Conservation (phyloP, 2,888 invertebrate species). For the Cybosia mesomella region DNA sequence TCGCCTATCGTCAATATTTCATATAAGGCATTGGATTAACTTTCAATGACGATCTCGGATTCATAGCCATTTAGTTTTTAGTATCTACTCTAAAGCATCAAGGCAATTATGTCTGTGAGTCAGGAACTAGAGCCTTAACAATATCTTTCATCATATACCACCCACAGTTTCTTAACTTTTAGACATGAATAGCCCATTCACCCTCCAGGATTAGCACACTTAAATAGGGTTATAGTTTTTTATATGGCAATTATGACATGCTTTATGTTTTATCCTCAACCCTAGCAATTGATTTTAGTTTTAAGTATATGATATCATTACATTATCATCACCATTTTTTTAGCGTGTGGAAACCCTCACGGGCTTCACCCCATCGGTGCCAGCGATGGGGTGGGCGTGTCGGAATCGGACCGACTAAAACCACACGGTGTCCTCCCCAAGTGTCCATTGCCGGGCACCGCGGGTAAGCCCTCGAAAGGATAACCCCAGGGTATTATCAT, state of each 20-base stretch:
- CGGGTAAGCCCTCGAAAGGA: too few relatives aligned
- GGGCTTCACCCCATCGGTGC: too few relatives aligned
- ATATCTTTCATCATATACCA: neutral
- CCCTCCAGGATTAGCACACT: neutral
- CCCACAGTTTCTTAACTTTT: neutral
- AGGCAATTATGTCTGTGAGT: neutral
- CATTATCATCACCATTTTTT: too few relatives aligned
- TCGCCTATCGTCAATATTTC: too few relatives aligned
- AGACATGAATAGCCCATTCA: neutral
- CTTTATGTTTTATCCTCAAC: neutral
- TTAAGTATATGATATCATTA: neutral
- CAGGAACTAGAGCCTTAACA: neutral
- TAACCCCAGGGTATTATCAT: too few relatives aligned
- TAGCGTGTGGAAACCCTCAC: too few relatives aligned
- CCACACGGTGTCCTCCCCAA: too few relatives aligned
- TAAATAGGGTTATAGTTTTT: constrained; percentile 1
- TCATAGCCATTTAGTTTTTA: neutral
- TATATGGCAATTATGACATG: neutral
- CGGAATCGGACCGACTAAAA: too few relatives aligned
- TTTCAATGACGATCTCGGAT: neutral
- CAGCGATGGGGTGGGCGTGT: too few relatives aligned
- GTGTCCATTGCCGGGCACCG: too few relatives aligned
- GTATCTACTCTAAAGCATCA: neutral
- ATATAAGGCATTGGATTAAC: neutral
- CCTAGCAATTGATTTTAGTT: neutral